phyloP scores from a whole-genome alignment of 2,888 invertebrate genomes.

The Cephalotes varians region DNA sequence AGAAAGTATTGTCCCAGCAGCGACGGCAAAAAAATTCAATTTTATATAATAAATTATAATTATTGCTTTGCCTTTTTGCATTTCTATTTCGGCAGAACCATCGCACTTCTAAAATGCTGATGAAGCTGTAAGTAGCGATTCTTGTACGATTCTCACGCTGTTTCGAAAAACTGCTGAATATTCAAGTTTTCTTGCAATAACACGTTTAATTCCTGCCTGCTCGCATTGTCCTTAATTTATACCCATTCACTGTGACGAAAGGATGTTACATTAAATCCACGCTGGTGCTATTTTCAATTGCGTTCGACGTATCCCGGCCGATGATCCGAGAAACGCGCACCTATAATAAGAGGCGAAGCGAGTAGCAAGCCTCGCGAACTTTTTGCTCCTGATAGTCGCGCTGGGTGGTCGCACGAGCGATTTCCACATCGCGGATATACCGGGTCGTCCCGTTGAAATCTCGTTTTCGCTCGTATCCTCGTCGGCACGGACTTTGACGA shows the following conservation, averaged over 20 bases:
- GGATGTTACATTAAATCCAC: constrained; percentile 3
- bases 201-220: background rate
- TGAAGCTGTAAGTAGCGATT: background rate
- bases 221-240: background rate
- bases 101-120: background rate
- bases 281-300: constrained; percentile 42
- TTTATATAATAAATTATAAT: background rate
- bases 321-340: constrained; percentile 43
- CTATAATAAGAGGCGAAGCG: constrained; percentile 64
- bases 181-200: background rate
- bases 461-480: constrained; percentile 4
- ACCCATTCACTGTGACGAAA: background rate
- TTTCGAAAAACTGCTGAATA: background rate
- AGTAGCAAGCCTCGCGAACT: constrained; percentile 65
- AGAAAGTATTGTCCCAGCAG: background rate
- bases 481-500: background rate
- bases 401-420: constrained; percentile 71
- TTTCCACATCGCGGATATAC: constrained; percentile 68
- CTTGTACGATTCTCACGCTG: background rate
- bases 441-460: constrained; percentile 59
- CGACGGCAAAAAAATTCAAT: background rate
- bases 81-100: background rate
- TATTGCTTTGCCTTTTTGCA: background rate
- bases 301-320: constrained; percentile 38
- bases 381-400: constrained; percentile 69